Base-by-base conservation (phyloP, 1,140 invertebrate species). In the Lucilia sericata region DNA sequence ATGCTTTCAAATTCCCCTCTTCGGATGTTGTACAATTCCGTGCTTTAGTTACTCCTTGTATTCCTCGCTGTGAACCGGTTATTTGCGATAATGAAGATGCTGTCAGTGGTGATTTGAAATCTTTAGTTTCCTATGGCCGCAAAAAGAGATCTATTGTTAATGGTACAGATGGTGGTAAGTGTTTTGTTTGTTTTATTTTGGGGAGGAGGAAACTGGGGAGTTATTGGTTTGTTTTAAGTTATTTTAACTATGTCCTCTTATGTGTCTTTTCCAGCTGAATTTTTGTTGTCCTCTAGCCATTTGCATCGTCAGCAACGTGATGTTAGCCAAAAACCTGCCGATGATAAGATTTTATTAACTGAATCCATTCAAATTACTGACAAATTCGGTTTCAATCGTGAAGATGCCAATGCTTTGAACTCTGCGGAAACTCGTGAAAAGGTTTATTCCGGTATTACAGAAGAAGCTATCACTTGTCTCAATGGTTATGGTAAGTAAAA, bases 1-100 rank as follows among this genome's bases (percentile, higher is more conserved):
- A 98, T 89, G 97, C 97, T n/a, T 98, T 98, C 94, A 98, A 98
- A 90, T 98, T 98, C 93, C 97, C 97, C 1, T 97, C 96, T 42
- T 97, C 97, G 0, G 97, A 98, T 91, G 95, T 98, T 55, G 97
- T 98, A 0, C 97, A 98, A 91, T 98, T 98, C 94, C 94, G 97
- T 82, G 97, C 97, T 9, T 90, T 98, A 86, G 97, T 98, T 17
- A 98, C 97, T 3, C 97, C 97, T 0, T 98, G 97, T 91, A 96
- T 98, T 94, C 96, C 96, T 2, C 94, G 94, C 36, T 98, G 97
- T 88, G 96, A 97, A 90, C 97, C 97, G 5, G 96, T 97, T 9
- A 95, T 96, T 88, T 98, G 97, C 89, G 95, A 97, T 86, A 95
- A 96, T 89, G 94, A 94, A 82, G 95, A 95, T 74, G 96, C 96